Base-by-base conservation (phyloP, 1,140 invertebrate genomes). In the Camponotus pennsylvanicus region DNA sequence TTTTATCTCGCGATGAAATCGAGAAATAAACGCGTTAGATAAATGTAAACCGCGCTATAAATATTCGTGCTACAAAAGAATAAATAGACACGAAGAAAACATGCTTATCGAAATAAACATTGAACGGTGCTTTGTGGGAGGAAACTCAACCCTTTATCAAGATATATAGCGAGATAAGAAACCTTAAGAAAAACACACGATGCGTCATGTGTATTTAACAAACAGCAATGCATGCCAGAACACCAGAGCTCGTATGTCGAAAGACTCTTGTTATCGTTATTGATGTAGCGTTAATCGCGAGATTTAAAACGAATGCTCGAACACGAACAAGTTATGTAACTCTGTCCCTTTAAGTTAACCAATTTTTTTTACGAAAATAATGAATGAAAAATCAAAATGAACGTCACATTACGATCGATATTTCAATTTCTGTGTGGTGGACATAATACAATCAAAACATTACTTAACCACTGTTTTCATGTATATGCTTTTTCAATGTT, bases 271-370 rank as follows among this genome's bases (percentile, higher is more conserved):
- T 90, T 91, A 90, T 91, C 85, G 69, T 67, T 59, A 32, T 27
- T 78, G 86, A 80, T 76, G 71, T 76, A 82, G 84, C 84, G 91
- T 86, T 90, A 90, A 91, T 89, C 88, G 82, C 84, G 86, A 40
- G 34, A 70, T 89, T 91, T 93, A 90, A 93, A 27, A 93, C 86
- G 86, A 92, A 89, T 90, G 79, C 85, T 91, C 67, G 76, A 37
- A 59, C 49, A 37, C 52, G 13, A 59, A 66, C 5, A 6, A 45
- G n/a, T 27, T 61, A 21, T 45, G 15, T 18, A 27, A n/a, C 40
- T 32, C 11, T 69, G 27, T 27, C 27, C 27, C 27, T 27, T 27
- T 27, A 27, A 27, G 27, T 27, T 27, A 27, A 27, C 27, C 27
- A 21, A 27, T 15, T 34, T 18, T n/a, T n/a, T 52, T 52, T 40